Evolutionary conservation across 2,113 vertebrate species (phyloP), one percentile per base, ranked within the genome.

Genomic region (Coptodon bakossiorum): DNA sequence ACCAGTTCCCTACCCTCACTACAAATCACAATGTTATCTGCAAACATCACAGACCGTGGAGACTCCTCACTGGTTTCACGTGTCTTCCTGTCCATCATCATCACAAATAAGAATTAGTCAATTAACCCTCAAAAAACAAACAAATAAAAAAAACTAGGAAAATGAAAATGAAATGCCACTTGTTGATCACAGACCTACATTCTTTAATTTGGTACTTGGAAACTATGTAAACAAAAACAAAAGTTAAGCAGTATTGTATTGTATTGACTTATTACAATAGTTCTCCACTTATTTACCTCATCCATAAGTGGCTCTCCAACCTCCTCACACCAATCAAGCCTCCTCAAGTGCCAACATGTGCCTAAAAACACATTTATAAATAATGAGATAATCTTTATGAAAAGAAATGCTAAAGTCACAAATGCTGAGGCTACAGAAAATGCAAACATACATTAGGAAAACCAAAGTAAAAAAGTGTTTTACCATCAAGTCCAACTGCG

Each of bases 261-360:
- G 16, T 34, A 61, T 13, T 73, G 34, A 68, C 19, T 22, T 38
- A 85, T 79, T 17, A 88, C 24, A 83, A 36, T 8, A 34, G n/a
- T 29, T 76, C 14, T 45, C 57, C 12, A 36, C n/a, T 5, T 19
- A 63, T 92, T 92, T 90, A 98, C 98, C 93, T 98, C 97, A 40
- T 98, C 97, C 90, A 91, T 93, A 16, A 98, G 95, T 27, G 97
- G 93, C 45, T 98, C 98, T 50, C 98, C 98, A 16, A 97, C 96
- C 90, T 99, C 98, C 81, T 97, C 98, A 89, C 97, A 98, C 98
- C 98, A 98, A 80, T 98, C 97, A 19, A 97, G 95, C 90, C 95
- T 97, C 78, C 98, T 96, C 81, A 99, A 95, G 90, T 99, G 98
- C 98, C 98, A 99, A 78, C 91, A 90, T n/a, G 94, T 93, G 71